Conservation (phyloP, 2,888 invertebrate genomes). For the Serripes groenlandicus region DNA sequence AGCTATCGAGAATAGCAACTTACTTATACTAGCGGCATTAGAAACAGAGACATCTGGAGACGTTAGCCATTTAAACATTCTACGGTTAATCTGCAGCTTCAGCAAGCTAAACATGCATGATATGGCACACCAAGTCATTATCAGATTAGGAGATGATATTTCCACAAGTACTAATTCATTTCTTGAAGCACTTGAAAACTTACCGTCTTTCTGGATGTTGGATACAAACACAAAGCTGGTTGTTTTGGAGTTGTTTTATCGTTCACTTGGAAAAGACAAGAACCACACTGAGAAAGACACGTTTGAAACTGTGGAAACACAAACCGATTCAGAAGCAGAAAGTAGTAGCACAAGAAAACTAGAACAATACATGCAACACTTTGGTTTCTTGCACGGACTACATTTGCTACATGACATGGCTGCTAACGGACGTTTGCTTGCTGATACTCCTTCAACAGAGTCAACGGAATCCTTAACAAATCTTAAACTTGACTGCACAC, state of each 20-base stretch:
- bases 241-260: neutral
- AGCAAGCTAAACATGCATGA: neutral
- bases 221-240: neutral
- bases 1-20: neutral
- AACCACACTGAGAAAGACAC: neutral
- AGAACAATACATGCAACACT: neutral
- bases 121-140: neutral
- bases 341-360: neutral
- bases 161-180: neutral
- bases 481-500: constrained; percentile 46
- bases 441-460: neutral
- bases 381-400: neutral
- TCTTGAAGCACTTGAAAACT: constrained; percentile 10
- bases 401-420: neutral
- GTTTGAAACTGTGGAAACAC: neutral
- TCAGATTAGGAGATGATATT: neutral
- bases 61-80: neutral
- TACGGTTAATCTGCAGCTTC: neutral
- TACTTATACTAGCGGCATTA: neutral
- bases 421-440: too few species aligned
- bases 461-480: constrained; percentile 15
- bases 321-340: neutral
- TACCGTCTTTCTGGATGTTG: neutral
- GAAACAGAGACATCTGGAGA: neutral
- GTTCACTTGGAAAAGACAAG: neutral